These are phyloP conservation scores for Odontothrips loti DNA, from an alignment of 2,888 invertebrate genomes.

Conservation along the genomic window DNA sequence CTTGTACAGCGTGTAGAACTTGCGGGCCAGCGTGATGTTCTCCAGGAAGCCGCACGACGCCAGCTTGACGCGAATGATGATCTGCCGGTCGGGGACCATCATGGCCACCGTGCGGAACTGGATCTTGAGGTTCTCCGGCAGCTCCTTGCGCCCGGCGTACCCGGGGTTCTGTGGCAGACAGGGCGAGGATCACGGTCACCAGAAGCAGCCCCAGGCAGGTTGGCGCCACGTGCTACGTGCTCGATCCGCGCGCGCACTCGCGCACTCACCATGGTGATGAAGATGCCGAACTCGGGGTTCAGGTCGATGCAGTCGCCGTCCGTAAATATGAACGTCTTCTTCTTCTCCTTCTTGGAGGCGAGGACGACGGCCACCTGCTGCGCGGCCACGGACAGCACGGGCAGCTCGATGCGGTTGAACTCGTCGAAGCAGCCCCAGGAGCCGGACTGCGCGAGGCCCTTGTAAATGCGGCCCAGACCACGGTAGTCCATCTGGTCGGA, in stretches of 20 bases:
- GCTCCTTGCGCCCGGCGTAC: constrained; percentile 91
- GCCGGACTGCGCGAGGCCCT: constrained; percentile 92
- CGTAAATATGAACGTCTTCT: constrained; percentile 84
- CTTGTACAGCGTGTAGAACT: constrained; percentile 95
- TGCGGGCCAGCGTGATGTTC: constrained; percentile 89
- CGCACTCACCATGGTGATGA: constrained; percentile 83
- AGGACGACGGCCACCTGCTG: constrained; percentile 94
- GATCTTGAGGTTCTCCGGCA: constrained; percentile 95
- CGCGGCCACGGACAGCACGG: constrained; percentile 91
- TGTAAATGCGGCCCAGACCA: constrained; percentile 91
- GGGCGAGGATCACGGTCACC: constrained; percentile 35
- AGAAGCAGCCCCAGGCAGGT: too few relatives aligned
- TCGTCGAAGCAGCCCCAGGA: constrained; percentile 99
- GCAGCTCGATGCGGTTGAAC: constrained; percentile 91
- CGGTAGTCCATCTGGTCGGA: constrained; percentile 99
- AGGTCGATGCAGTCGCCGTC: constrained; percentile 90
- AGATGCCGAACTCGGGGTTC: constrained; percentile 95
- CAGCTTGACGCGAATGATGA: constrained; percentile 92
- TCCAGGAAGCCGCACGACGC: constrained; percentile 95
- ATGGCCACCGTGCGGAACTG: constrained; percentile 97
- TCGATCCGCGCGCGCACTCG: background rate
- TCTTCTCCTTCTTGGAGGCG: constrained; percentile 88
- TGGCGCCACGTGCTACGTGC: constrained; percentile 21
- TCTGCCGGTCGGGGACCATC: constrained; percentile 98
- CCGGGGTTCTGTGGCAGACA: constrained; percentile 82